Evolutionary conservation across 2,888 invertebrate species (phyloP).

Genomic region (Entomobrya multifasciata): DNA sequence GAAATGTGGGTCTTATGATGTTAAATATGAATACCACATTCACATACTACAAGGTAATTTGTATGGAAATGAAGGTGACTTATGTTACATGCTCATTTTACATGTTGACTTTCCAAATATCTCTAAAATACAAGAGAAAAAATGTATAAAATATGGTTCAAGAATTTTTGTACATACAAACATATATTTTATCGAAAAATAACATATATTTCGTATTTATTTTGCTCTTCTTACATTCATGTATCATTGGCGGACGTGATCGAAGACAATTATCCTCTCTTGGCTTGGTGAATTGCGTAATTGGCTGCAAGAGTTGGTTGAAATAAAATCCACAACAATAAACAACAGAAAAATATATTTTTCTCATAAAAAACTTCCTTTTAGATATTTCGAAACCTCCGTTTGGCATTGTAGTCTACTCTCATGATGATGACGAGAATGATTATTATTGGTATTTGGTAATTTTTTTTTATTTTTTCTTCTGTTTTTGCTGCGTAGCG

Average conservation of each 20-base stretch:
- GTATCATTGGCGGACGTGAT: constrained; percentile 63
- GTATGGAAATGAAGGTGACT: neutral
- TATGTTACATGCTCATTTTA: neutral
- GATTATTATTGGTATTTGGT: constrained; percentile 6
- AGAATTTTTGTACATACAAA: neutral
- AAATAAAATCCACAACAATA: constrained; percentile 44
- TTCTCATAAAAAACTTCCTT: constrained; percentile 58
- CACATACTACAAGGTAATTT: neutral
- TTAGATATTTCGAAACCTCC: constrained; percentile 56
- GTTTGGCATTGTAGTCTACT: neutral
- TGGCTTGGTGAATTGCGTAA: constrained; percentile 62
- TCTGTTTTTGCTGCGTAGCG: neutral
- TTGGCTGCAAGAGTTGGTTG: constrained; percentile 38
- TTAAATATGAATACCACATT: too few relatives aligned
- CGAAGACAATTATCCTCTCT: constrained; percentile 65
- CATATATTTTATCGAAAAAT: neutral
- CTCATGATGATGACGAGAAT: neutral
- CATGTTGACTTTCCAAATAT: neutral
- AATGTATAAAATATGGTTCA: neutral
- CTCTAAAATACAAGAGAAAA: neutral
- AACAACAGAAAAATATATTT: constrained; percentile 45
- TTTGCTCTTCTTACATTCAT: neutral
- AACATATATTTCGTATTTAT: neutral
- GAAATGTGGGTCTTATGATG: constrained; percentile 16
- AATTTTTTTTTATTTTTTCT: constrained; percentile 9